Conservation (phyloP, 2,797 vertebrate genomes). For the Aplochiton taeniatus region DNA sequence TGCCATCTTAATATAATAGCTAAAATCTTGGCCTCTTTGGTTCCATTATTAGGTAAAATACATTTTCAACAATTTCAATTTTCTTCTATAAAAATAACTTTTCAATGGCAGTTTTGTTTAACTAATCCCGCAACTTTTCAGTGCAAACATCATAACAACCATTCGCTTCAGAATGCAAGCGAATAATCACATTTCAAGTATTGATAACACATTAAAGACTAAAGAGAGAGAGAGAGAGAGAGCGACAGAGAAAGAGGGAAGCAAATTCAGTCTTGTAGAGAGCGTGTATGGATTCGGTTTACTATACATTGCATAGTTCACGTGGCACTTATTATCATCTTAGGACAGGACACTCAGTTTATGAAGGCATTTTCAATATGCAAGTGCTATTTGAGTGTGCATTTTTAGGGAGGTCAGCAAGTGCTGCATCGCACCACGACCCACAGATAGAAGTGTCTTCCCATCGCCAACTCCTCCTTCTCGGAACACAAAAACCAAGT, state of each 20-base stretch:
- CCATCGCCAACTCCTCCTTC: slow-evolving; percentile 42
- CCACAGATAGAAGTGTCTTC: slow-evolving; percentile 59
- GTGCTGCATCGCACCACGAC: slow-evolving; percentile 82
- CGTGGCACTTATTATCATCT: slow-evolving; percentile 86
- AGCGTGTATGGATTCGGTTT: slow-evolving; percentile 82
- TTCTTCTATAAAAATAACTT: slow-evolving; percentile 99
- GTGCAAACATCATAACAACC: slow-evolving; percentile 99
- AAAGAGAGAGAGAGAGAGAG: slow-evolving; percentile 34
- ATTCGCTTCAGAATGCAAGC: slow-evolving; percentile 98
- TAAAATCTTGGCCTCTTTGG: slow-evolving; percentile 99
- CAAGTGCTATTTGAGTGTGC: slow-evolving; percentile 94
- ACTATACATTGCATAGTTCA: slow-evolving; percentile 99
- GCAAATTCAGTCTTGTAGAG: slow-evolving; percentile 81
- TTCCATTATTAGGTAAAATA: slow-evolving; percentile 98
- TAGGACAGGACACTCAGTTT: slow-evolving; percentile 82
- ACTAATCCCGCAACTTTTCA: slow-evolving; percentile 98
- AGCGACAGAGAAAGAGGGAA: slow-evolving; percentile 48
- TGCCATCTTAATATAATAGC: slow-evolving; percentile 86
- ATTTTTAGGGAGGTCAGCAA: slow-evolving; percentile 82
- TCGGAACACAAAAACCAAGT: slow-evolving; percentile 11
- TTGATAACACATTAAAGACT: slow-evolving; percentile 91
- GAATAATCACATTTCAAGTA: slow-evolving; percentile 99
- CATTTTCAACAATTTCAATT: slow-evolving; percentile 93
- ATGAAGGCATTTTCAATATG: slow-evolving; percentile 90
- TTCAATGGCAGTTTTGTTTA: slow-evolving; percentile 90